A percentile compares a stretch with the other conserved stretches of the same genome.
Conservation (phyloP, 2,888 invertebrate species). For the Trachelus iudaicus region DNA sequence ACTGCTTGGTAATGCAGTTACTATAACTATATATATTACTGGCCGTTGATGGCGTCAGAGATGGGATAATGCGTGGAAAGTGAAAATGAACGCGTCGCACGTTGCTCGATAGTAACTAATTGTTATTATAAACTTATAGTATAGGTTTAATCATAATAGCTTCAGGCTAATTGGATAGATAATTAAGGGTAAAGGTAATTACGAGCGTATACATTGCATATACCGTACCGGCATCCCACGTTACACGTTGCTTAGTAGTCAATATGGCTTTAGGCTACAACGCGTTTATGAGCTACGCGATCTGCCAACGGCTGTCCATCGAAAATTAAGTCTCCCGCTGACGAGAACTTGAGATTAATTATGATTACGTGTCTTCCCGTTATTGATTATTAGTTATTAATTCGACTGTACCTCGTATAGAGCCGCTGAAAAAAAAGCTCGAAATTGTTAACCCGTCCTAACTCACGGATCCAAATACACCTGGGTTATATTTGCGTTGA, state of each 20-base stretch:
- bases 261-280: constrained; percentile 60
- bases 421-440: not conserved
- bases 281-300: constrained; percentile 51
- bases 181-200: constrained; percentile 66
- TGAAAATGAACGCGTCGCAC: constrained; percentile 52
- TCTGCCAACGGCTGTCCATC: constrained; percentile 52
- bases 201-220: constrained; percentile 54
- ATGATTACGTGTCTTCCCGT: not conserved
- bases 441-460: not conserved
- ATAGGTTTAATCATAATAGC: constrained; percentile 66
- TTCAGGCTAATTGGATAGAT: constrained; percentile 65
- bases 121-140: constrained; percentile 66
- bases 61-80: constrained; percentile 43
- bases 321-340: constrained; percentile 33
- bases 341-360: not conserved
- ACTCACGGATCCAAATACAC: not conserved
- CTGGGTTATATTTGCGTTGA: not conserved
- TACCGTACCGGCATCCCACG: constrained; percentile 42
- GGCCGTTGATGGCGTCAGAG: constrained; percentile 2
- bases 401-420: not conserved
- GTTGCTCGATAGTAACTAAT: constrained; percentile 63
- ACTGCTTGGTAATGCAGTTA: not conserved
- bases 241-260: constrained; percentile 55
- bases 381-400: not conserved
- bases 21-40: not conserved